phyloP scores from a whole-genome alignment of 2,888 invertebrate species.

The Gastrophysa polygoni region DNA sequence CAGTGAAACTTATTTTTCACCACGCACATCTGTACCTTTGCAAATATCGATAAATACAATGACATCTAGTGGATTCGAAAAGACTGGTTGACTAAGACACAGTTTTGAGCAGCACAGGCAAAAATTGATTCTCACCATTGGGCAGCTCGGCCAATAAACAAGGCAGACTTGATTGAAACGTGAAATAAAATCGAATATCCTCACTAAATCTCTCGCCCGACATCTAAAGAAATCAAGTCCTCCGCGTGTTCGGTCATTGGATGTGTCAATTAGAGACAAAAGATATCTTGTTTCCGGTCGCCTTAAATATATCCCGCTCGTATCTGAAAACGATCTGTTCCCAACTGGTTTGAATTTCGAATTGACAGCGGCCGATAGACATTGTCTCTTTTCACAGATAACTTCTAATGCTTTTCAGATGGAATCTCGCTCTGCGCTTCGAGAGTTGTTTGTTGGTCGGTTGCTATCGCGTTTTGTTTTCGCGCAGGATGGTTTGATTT shows the following conservation, averaged over 20 bases:
- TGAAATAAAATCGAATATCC: slow-evolving; percentile 13
- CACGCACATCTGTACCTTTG: no score
- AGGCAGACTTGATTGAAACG: slow-evolving; percentile 11
- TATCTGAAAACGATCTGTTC: slow-evolving; percentile 46
- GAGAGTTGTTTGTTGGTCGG: background rate
- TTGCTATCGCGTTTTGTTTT: background rate
- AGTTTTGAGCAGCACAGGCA: background rate
- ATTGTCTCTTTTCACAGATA: slow-evolving; percentile 21
- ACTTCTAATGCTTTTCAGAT: slow-evolving; percentile 5
- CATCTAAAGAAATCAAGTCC: slow-evolving; percentile 16
- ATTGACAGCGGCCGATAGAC: slow-evolving; percentile 31
- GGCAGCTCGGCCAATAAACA: slow-evolving; percentile 1
- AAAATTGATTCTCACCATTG: background rate
- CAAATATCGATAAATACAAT: no score
- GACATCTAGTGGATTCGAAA: no score
- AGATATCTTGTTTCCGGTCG: slow-evolving; percentile 55
- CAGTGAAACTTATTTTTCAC: no score
- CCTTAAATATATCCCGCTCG: slow-evolving; percentile 43
- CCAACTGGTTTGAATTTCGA: slow-evolving; percentile 45
- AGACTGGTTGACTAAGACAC: no score
- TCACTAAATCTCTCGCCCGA: slow-evolving; percentile 11
- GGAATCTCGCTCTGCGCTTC: background rate
- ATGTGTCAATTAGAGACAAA: slow-evolving; percentile 55
- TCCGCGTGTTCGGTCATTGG: slow-evolving; percentile 45
- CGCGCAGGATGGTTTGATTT: background rate